Percentiles rank a stretch among this genome's conserved stretches.
Conservation (phyloP, 2,888 invertebrate species). For the Cephalotes varians region DNA sequence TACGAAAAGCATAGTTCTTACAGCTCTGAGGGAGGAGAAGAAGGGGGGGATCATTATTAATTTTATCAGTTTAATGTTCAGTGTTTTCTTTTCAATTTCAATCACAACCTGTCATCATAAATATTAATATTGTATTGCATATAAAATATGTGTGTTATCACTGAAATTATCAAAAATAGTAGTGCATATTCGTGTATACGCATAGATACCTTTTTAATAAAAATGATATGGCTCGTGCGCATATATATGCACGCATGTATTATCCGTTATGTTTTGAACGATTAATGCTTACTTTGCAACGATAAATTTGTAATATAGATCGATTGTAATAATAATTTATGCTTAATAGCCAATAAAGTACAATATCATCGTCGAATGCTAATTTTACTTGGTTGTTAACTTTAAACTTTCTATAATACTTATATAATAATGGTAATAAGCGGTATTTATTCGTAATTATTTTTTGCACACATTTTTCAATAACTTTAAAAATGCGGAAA, state of each 20-base stretch:
- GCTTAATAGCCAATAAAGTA: slow-evolving; percentile 37
- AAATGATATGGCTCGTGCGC: background rate
- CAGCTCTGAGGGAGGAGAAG: slow-evolving; percentile 67
- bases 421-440: background rate
- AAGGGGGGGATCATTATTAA: slow-evolving; percentile 58
- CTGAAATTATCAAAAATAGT: background rate
- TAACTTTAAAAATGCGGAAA: background rate
- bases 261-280: background rate
- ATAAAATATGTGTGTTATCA: background rate
- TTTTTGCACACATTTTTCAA: slow-evolving; percentile 8
- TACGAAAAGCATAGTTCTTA: slow-evolving; percentile 76
- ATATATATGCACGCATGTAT: background rate
- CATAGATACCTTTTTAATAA: background rate
- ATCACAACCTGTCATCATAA: background rate
- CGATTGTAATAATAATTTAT: slow-evolving; percentile 22
- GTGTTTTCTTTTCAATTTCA: background rate
- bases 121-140: background rate
- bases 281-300: background rate
- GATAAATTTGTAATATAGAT: slow-evolving; percentile 9
- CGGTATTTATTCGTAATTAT: background rate
- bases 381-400: slow-evolving; percentile 14
- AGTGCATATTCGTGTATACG: background rate
- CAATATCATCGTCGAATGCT: slow-evolving; percentile 21
- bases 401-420: background rate
- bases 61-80: background rate